Evolutionary conservation across 2,797 vertebrate species (phyloP), one percentile per base, ranked within the genome.

Genomic region (Pteropus rufus): DNA sequence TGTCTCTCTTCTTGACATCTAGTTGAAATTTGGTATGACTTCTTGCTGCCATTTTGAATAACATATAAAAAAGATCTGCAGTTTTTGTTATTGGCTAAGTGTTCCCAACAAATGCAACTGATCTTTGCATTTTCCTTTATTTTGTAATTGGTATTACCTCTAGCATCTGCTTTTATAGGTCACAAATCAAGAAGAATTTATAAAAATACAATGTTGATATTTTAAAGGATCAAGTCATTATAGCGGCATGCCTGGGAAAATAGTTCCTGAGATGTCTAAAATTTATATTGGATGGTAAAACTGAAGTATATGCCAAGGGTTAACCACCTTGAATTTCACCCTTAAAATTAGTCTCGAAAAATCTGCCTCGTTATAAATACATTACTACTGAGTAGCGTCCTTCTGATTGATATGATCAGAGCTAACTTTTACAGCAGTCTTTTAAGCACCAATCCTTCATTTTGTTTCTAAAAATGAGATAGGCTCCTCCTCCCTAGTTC

Each of bases 371-470:
- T 99, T 99, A 98, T 97, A 98, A 98, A 98, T 97, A 96, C 60
- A 39, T 98, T 96, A 98, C 96, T 89, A 94, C 95, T 94, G 73
- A 96, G 97, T 70, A 97, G 97, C 97, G 97, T 98, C 97, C 94
- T 97, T 94, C 97, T 99, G 98, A 99, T 98, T 99, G 99, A 99
- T 99, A 98, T 97, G 97, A 98, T 94, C 95, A 96, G 97, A 98
- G 98, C 98, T 98, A 98, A 98, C 98, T 98, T 98, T 98, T 98
- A 98, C 96, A 95, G 98, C 98, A 98, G 98, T 99, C 98, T 98
- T 99, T 99, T 97, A 98, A 98, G 98, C 97, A 98, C 98, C 98
- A 99, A 99, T 99, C 98, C 98, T 99, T 99, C 98, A 99, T 97
- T 98, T 98, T 95, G 95, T 96, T 98, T 98, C 98, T 98, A 98